phyloP scores from a whole-genome alignment of 2,113 vertebrate genomes.

The Australoheros scitulus region DNA sequence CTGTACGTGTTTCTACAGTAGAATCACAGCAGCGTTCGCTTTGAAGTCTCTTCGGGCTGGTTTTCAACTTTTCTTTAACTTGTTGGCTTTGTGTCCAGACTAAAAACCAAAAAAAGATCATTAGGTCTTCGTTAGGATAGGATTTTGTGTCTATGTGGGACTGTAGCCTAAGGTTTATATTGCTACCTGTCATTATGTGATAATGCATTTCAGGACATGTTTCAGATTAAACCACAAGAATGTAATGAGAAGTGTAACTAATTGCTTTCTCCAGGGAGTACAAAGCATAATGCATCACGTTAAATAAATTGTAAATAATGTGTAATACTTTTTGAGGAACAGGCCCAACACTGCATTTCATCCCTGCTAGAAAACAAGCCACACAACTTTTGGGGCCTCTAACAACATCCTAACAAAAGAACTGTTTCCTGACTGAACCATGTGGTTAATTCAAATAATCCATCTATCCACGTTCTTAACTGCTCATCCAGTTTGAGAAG shows the following conservation, averaged over 20 bases:
- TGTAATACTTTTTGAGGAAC: too few species aligned
- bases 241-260: not conserved
- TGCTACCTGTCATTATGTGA: not conserved
- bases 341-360: too few species aligned
- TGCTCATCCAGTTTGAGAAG: too few species aligned
- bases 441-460: too few species aligned
- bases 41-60: not conserved
- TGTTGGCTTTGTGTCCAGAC: not conserved
- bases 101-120: not conserved
- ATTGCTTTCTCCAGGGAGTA: not conserved
- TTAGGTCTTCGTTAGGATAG: not conserved
- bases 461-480: too few species aligned
- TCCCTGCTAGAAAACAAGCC: too few species aligned
- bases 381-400: too few species aligned
- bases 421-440: too few species aligned
- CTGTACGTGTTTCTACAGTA: not conserved
- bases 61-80: not conserved
- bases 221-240: too few species aligned
- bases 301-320: too few species aligned
- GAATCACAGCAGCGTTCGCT: not conserved
- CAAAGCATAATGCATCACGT: not conserved
- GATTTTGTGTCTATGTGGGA: not conserved
- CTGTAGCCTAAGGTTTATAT: not conserved
- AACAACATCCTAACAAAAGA: too few species aligned
- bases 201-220: not conserved